phyloP scores from a whole-genome alignment of 2,113 vertebrate genomes.

The Capra hircus region DNA sequence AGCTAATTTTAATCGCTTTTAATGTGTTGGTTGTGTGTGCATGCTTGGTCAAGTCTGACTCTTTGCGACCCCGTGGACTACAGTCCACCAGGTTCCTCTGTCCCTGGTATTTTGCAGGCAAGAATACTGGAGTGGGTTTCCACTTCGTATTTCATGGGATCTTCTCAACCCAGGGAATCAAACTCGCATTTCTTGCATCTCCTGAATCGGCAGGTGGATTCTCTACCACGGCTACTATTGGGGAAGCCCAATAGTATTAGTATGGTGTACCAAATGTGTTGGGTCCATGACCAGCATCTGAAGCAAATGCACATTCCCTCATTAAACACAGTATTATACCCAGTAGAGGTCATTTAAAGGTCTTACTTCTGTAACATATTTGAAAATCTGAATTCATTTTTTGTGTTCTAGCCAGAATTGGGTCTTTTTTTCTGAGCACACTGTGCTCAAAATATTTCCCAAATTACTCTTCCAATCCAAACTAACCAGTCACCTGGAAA shows the following conservation, averaged over 20 bases:
- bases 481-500: background rate
- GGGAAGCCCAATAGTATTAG: background rate
- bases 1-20: background rate
- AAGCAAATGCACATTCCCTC: background rate
- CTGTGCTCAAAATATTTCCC: background rate
- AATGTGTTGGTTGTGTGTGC: background rate
- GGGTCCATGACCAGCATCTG: background rate
- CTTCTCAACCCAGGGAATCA: background rate
- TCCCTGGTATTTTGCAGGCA: background rate
- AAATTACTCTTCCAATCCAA: background rate
- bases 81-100: background rate
- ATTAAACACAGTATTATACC: background rate
- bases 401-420: background rate
- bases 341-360: background rate
- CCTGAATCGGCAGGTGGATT: background rate
- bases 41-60: background rate
- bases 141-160: background rate
- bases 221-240: background rate
- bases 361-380: background rate
- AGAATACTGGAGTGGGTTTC: background rate
- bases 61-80: accelerated
- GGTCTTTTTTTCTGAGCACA: background rate
- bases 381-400: background rate
- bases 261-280: background rate
- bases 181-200: background rate